Base-by-base conservation (phyloP, 2,113 vertebrate genomes). In the Todiramphus chloris region DNA sequence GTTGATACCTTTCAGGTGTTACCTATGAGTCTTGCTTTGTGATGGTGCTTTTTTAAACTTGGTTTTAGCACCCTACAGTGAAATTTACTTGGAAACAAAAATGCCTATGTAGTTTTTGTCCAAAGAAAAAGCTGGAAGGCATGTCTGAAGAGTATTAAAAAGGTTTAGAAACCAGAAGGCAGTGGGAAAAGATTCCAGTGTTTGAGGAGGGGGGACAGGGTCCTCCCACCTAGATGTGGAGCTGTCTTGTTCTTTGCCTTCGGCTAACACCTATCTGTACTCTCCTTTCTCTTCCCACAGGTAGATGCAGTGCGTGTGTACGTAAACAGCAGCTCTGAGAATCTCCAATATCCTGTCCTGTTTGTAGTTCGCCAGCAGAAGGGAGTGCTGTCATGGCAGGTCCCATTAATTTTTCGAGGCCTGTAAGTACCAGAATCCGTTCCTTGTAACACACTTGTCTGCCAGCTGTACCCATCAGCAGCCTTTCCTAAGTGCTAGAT, bases 281-380 rank as follows among this genome's bases (percentile, higher is more conserved):
- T 67, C 68, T 66, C 41, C 35, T 63, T 75, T 85, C 5, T 69
- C 55, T 72, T 16, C 15, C 28, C 62, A 11, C 86, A 98, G 98
- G 98, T 97, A 30, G 98, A 96, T 9, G 98, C 98, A 0, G 95
- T 98, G 41, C 90, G 98, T 5, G 98, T 98, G 4, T 97, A 98
- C 0, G 98, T 98, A 74, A 98, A 97, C 83, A 98, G 98, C 64
- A 97, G 97, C 68, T 98, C 98, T 0, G 97, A 98, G 91, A 97
- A 98, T 87, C 96, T 98, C 7, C 94, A 94, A 13, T 98, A 98
- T 68, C 98, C 98, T 0, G 96, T 98, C 16, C 96, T 98, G 14
- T 98, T 98, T 8, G 98, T 98, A 15, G 98, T 98, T 64, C 98
- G 98, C 27, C 98, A 98, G 27, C 98, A 98, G 97, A 98, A 98